phyloP scores from a whole-genome alignment of 2,888 invertebrate genomes.

The Geophilus truncorum region DNA sequence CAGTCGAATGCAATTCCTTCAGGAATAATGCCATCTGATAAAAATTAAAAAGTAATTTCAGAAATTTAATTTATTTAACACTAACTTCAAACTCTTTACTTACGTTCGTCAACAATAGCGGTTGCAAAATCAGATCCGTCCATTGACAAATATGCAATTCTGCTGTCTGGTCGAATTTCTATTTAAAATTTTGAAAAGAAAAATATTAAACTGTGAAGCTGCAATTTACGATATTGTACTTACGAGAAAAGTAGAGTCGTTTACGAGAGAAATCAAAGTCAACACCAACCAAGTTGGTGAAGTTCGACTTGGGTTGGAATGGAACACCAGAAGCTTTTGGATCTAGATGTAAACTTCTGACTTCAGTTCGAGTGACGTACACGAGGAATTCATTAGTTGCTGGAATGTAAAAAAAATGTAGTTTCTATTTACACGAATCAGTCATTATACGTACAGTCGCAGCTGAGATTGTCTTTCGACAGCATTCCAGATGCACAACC shows the following conservation, averaged over 20 bases:
- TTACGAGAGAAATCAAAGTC: constrained; percentile 90
- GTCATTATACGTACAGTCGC: constrained; percentile 54
- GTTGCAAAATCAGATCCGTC: constrained; percentile 57
- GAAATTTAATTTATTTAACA: not conserved
- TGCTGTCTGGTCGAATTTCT: constrained; percentile 81
- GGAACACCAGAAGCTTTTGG: constrained; percentile 74
- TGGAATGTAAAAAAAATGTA: constrained; percentile 38
- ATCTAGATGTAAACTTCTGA: constrained; percentile 83
- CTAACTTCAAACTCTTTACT: not conserved
- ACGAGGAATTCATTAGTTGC: constrained; percentile 83
- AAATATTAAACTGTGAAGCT: not conserved
- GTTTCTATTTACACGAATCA: not conserved
- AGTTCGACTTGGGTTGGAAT: constrained; percentile 71
- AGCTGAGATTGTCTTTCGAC: constrained; percentile 59
- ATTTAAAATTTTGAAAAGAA: not conserved
- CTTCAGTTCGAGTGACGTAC: constrained; percentile 89
- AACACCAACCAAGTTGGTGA: constrained; percentile 89
- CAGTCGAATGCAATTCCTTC: constrained; percentile 95
- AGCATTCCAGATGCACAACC: constrained; percentile 88
- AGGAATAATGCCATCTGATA: constrained; percentile 67
- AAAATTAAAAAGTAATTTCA: not conserved
- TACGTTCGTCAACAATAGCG: constrained; percentile 39
- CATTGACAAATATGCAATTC: constrained; percentile 74
- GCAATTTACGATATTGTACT: not conserved
- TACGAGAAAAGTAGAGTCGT: constrained; percentile 29